phyloP scores from a whole-genome alignment of 2,888 invertebrate genomes.

The Dryococelus australis region DNA sequence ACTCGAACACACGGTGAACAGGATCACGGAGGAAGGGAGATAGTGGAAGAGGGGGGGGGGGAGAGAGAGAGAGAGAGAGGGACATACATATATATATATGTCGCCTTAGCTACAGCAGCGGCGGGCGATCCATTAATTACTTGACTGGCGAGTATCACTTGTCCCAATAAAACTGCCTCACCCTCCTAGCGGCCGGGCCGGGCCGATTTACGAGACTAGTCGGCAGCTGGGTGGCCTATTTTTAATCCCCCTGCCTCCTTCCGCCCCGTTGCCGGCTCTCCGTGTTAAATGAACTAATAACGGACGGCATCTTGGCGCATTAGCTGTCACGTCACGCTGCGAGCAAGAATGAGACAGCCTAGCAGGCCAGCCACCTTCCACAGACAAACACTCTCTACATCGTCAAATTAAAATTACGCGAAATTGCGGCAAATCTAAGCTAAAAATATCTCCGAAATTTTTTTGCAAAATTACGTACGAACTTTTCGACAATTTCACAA shows the following conservation, averaged over 20 bases:
- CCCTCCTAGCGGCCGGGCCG: background rate
- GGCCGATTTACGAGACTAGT: background rate
- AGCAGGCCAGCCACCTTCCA: too few relatives aligned
- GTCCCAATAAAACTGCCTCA: background rate
- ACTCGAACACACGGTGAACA: too few relatives aligned
- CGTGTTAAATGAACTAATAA: conserved; percentile 1
- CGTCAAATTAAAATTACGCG: too few relatives aligned
- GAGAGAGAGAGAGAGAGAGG: conserved; percentile 27
- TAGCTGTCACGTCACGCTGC: background rate
- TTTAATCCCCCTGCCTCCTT: background rate
- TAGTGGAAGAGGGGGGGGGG: background rate
- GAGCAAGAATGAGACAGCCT: too few relatives aligned
- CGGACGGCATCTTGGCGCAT: background rate
- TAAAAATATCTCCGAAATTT: too few relatives aligned
- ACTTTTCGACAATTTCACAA: too few relatives aligned
- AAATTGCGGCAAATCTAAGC: too few relatives aligned
- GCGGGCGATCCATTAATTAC: background rate
- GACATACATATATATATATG: too few relatives aligned
- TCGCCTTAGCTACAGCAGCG: conserved; percentile 5
- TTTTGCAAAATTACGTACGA: too few relatives aligned
- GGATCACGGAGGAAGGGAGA: background rate
- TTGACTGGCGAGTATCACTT: conserved; percentile 7
- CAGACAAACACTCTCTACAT: too few relatives aligned
- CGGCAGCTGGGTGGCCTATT: conserved; percentile 5
- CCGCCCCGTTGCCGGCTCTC: background rate